Evolutionary conservation across 1,140 invertebrate species (phyloP).

Genomic region (Aphaenogaster ashmeadi): DNA sequence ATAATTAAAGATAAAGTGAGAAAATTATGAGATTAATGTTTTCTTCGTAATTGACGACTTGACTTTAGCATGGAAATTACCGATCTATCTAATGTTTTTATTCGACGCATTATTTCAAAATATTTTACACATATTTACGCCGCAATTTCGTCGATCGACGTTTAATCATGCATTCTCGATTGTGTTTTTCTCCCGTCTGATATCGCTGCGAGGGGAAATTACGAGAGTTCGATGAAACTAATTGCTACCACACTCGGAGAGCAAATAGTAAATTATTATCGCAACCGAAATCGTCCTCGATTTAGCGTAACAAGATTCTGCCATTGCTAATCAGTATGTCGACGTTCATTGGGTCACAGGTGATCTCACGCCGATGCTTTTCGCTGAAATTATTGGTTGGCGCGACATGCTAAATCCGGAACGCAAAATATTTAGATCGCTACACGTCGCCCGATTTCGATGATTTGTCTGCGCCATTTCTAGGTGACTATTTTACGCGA

Average conservation of each 20-base stretch:
- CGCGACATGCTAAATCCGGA: conserved; percentile 34
- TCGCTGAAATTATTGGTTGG: conserved; percentile 44
- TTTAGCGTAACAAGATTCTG: conserved; percentile 49
- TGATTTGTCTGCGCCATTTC: conserved; percentile 17
- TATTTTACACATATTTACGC: conserved; percentile 11
- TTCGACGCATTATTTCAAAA: not conserved
- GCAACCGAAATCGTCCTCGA: conserved; percentile 25
- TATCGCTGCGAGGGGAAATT: not conserved
- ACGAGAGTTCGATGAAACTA: conserved; percentile 25
- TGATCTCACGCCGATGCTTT: conserved; percentile 24
- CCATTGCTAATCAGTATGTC: conserved; percentile 38
- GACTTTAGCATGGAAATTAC: not conserved
- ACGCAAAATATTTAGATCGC: conserved; percentile 38
- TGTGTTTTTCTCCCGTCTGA: not conserved
- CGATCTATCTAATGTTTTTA: not conserved
- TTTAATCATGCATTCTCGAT: not conserved
- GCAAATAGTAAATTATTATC: conserved; percentile 51
- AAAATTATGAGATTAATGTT: not conserved
- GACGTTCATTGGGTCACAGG: conserved; percentile 28
- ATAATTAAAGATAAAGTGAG: not conserved
- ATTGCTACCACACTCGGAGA: not conserved
- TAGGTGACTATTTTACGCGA: conserved; percentile 29
- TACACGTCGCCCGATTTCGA: not conserved
- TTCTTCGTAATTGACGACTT: not conserved
- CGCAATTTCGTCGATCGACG: not conserved